Evolutionary conservation across 2,113 vertebrate genomes (phyloP).

Genomic region (Rynchops niger): DNA sequence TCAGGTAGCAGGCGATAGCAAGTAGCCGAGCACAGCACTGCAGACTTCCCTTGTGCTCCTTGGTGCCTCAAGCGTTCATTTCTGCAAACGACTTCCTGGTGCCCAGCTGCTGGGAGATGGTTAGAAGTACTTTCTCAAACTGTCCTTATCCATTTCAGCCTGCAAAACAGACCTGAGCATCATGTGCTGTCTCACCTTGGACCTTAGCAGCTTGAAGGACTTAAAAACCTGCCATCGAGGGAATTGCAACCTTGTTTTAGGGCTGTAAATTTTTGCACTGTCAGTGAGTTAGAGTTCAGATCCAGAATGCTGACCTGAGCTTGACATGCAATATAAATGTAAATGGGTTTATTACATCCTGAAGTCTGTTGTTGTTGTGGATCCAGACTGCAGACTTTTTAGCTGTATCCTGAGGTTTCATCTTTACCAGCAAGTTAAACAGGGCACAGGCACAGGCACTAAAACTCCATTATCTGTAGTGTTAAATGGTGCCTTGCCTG

Average conservation of each 20-base stretch:
- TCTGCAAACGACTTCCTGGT: background rate
- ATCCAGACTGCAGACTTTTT: conserved; percentile 43
- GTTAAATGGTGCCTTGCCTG: conserved; percentile 45
- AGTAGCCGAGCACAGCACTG: background rate
- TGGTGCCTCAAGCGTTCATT: background rate
- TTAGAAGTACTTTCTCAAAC: background rate
- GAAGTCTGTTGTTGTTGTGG: conserved; percentile 45
- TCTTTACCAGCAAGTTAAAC: conserved; percentile 60
- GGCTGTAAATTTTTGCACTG: conserved; percentile 46
- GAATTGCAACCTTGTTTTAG: background rate
- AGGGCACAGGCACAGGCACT: conserved; percentile 44
- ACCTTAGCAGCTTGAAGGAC: background rate
- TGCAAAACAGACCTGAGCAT: background rate
- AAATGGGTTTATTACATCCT: conserved; percentile 69
- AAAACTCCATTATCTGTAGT: conserved; percentile 41
- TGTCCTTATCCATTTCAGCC: background rate
- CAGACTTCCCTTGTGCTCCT: background rate
- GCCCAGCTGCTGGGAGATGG: background rate
- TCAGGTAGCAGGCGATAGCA: background rate
- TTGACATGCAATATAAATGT: conserved; percentile 67
- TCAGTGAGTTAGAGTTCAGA: conserved; percentile 55
- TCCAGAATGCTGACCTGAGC: conserved; percentile 60
- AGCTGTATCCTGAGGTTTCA: conserved; percentile 37
- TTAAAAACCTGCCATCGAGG: background rate
- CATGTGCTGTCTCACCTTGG: background rate